phyloP scores from a whole-genome alignment of 2,113 vertebrate genomes.

The Alectura lathami region DNA sequence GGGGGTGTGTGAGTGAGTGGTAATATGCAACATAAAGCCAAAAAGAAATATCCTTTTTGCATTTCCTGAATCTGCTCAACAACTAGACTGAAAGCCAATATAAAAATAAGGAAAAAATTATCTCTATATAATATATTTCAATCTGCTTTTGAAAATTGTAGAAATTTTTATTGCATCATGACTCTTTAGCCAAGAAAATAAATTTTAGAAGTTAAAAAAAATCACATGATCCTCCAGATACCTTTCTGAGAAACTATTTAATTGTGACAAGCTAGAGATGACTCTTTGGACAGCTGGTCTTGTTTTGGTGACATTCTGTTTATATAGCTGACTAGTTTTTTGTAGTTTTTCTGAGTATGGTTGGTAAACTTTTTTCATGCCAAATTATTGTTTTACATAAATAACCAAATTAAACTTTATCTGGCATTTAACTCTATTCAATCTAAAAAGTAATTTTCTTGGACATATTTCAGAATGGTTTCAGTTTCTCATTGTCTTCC shows the following conservation, averaged over 20 bases:
- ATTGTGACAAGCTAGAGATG: background rate
- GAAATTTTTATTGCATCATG: background rate
- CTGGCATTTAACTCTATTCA: background rate
- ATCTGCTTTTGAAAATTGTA: background rate
- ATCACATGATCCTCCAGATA: background rate
- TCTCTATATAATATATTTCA: background rate
- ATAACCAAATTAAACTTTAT: background rate
- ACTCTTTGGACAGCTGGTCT: constrained; percentile 27
- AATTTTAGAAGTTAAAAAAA: constrained; percentile 11
- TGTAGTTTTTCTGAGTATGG: constrained; percentile 11
- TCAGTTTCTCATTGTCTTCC: constrained; percentile 10
- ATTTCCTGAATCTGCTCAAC: background rate
- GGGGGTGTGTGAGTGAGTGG: background rate
- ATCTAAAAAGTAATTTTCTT: constrained; percentile 19
- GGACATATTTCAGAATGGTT: background rate
- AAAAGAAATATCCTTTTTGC: background rate
- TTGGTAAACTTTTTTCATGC: constrained; percentile 24
- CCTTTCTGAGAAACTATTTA: constrained; percentile 1
- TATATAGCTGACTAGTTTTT: constrained; percentile 27
- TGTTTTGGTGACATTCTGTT: constrained; percentile 45
- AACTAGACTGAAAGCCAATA: background rate
- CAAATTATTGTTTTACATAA: constrained; percentile 48
- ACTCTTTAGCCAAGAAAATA: background rate
- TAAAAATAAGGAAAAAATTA: constrained; percentile 9
- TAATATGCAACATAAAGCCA: background rate